Percentiles rank a stretch among this genome's conserved stretches.
Conservation (phyloP, 2,113 vertebrate genomes). For the Istiophorus platypterus region DNA sequence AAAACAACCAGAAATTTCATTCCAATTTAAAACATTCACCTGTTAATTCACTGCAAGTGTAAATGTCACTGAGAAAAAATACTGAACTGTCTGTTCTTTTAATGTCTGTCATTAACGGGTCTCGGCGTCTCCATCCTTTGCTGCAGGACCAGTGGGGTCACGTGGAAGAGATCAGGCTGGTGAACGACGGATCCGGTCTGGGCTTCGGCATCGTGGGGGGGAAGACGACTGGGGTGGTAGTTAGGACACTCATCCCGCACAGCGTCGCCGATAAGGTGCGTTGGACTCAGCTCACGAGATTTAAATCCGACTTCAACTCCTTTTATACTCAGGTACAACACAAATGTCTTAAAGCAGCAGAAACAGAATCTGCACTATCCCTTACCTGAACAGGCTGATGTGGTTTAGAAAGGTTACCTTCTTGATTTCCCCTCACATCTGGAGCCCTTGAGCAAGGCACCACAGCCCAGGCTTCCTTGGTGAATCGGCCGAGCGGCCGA, state of each 20-base stretch:
- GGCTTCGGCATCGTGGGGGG: slow-evolving; percentile 98
- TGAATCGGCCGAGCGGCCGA: not conserved
- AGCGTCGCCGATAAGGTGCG: slow-evolving; percentile 89
- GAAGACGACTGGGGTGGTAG: slow-evolving; percentile 91
- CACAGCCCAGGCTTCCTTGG: not conserved
- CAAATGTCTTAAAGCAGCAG: too few species aligned
- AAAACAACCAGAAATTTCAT: too few species aligned
- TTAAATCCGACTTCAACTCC: too few species aligned
- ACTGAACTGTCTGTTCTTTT: too few species aligned
- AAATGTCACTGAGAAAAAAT: too few species aligned
- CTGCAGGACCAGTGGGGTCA: slow-evolving; percentile 90
- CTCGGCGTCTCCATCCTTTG: not conserved
- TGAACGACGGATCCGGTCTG: slow-evolving; percentile 95
- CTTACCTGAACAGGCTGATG: too few species aligned
- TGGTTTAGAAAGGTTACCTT: too few species aligned
- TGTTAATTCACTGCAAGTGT: too few species aligned
- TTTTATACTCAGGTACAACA: too few species aligned
- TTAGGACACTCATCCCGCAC: slow-evolving; percentile 91
- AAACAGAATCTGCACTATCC: too few species aligned
- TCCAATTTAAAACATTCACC: too few species aligned
- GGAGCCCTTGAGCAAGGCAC: not conserved
- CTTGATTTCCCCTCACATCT: not conserved
- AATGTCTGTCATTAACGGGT: too few species aligned
- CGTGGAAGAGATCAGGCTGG: slow-evolving; percentile 92
- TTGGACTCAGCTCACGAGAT: not conserved